Base-by-base conservation (phyloP, 2,113 vertebrate genomes). In the Salvator merianae region DNA sequence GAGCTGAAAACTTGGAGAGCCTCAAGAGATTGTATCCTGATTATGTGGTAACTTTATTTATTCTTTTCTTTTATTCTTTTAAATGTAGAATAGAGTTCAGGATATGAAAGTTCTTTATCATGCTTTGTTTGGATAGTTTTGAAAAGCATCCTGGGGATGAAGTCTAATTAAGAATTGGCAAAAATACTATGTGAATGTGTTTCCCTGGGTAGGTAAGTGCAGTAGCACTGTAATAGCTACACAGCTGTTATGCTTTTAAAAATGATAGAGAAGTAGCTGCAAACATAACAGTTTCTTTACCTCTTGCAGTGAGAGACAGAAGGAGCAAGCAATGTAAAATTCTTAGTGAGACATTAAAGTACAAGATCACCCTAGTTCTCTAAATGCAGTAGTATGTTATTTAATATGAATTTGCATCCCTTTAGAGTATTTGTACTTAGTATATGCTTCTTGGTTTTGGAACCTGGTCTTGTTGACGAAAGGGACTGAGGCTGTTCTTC, bases 11-110 rank as follows among this genome's bases (percentile, higher is more conserved):
- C 72, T 90, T 99, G 24, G 97, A 97, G 36, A 97, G 91, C 86
- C 96, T 99, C 16, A 95, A 89, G 87, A 96, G 97, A 79, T 95
- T 98, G 0, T 98, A 96, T 88, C 97, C 98, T 0, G 96, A 98
- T 38, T 84, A 93, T 10, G 96, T 99, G 97, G 99, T 99, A 95
- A 97, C 84, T 83, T n/a, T 75, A 38, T 77, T 89, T 0, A 32
- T 77, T 88, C 62, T n/a, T 47, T 50, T 4, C n/a, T 47, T 75
- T 74, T 16, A n/a, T n/a, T n/a, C n/a, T n/a, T n/a, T n/a, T 4
- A 81, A 40, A 1, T 34, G 88, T 16, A 73, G 6, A 26, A 0
- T 70, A 62, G 74, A 24, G 0, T 2, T 69, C 32, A 38, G 7
- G 22, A 40, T 63, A 1, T 71, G 32, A 47, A 75, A 47, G 8